Evolutionary conservation across 2,113 vertebrate genomes (phyloP), one percentile per base, ranked within the genome.

Genomic region (Hippocampus zosterae): DNA sequence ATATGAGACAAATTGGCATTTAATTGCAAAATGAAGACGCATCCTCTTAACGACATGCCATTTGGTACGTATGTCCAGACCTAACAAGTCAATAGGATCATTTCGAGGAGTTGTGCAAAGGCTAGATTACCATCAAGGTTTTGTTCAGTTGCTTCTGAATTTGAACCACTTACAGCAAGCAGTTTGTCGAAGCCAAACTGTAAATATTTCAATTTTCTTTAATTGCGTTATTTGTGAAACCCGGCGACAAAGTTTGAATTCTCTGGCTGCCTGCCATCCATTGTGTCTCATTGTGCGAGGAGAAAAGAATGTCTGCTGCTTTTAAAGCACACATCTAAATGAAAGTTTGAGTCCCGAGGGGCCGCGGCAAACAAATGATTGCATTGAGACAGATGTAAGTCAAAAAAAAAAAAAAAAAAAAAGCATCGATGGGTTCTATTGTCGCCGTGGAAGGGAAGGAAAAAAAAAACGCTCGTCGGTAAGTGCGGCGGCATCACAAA

Each of bases 401-500:
- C 67, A 78, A 81, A 75, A 65, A 19, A 65, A 19, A 73, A 27
- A n/a, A 57, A 56, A 57, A 27, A 27, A 85, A 79, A 73, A 44
- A 48, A 3, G 71, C 79, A 77, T 40, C 60, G 21, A 44, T 64
- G 40, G 80, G 75, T 86, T 75, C 86, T 64, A 87, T 90, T 90
- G 88, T 86, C 87, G 72, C 80, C 71, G 80, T 79, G 16, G 16
- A 16, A 9, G 7, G 27, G 27, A 37, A 37, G 33, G 27, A 1
- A 27, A 7, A 1, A 57, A 57, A 59, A 59, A 60, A 33, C 27
- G 15, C 75, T 60, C 75, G 84, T 84, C 72, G 76, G 75, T 79
- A 88, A 85, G 76, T 80, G 78, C 68, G 77, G 81, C 71, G 87
- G 84, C 88, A 87, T 89, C 87, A 89, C 76, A 87, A 90, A 64